phyloP scores from a whole-genome alignment of 2,113 vertebrate species.

The Rhinoderma darwinii region DNA sequence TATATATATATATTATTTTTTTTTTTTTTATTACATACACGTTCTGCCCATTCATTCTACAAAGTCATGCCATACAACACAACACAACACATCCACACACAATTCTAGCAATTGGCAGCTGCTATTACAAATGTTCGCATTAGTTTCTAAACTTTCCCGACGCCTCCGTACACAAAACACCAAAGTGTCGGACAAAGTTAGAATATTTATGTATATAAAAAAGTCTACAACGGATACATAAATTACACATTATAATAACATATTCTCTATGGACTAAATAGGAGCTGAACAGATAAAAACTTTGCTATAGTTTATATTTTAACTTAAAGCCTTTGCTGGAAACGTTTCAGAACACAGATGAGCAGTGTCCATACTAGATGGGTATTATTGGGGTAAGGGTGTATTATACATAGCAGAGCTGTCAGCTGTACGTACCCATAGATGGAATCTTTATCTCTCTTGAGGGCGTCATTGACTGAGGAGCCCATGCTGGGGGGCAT shows the following conservation, averaged over 20 bases:
- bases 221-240: no score
- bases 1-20: background rate
- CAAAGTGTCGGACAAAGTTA: background rate
- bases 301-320: background rate
- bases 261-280: background rate
- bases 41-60: no score
- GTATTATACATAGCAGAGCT: slow-evolving; percentile 14
- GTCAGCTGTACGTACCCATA: slow-evolving; percentile 88
- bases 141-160: background rate
- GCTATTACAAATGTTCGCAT: background rate
- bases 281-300: background rate
- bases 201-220: background rate
- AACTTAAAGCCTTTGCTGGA: background rate
- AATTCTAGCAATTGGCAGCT: background rate
- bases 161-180: background rate
- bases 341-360: no score
- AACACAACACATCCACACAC: no score
- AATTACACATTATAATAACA: background rate
- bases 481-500: slow-evolving; percentile 97
- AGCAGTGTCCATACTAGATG: background rate
- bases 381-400: background rate
- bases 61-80: no score
- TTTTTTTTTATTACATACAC: background rate
- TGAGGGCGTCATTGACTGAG: slow-evolving; percentile 97
- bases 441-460: slow-evolving; percentile 99